Conservation (phyloP, 2,113 vertebrate genomes). For the Ptilorrhoa leucosticta region DNA sequence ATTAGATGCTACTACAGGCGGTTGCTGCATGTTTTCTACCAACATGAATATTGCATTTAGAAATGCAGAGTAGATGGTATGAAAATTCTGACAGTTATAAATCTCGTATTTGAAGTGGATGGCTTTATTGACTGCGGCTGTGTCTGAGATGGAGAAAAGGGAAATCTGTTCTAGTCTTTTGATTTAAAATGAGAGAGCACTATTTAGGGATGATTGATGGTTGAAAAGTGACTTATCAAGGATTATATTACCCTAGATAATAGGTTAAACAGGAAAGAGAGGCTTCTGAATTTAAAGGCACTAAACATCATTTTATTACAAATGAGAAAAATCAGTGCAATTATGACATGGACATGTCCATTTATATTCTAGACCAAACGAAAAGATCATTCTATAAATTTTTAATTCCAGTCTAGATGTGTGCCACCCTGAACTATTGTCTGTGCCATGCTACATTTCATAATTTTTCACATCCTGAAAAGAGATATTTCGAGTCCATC, state of each 20-base stretch:
- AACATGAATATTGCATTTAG: constrained; percentile 9
- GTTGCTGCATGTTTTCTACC: neutral
- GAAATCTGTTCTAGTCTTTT: neutral
- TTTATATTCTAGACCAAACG: constrained; percentile 59
- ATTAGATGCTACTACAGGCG: neutral
- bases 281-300: constrained; percentile 19
- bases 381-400: constrained; percentile 38
- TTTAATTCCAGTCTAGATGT: constrained; percentile 16
- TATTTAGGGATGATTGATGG: constrained; percentile 4
- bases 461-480: neutral
- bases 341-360: constrained; percentile 5
- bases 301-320: constrained; percentile 27
- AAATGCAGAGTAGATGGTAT: neutral
- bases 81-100: neutral
- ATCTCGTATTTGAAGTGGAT: neutral
- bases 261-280: constrained; percentile 35
- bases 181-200: constrained; percentile 7
- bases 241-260: constrained; percentile 42
- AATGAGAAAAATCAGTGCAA: constrained; percentile 54
- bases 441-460: neutral
- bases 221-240: constrained; percentile 41
- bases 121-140: constrained; percentile 19
- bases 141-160: neutral
- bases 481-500: neutral
- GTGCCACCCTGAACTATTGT: neutral